These are phyloP conservation scores for Bacillus rossius DNA, from an alignment of 1,140 invertebrate genomes.

Conservation along the genomic window DNA sequence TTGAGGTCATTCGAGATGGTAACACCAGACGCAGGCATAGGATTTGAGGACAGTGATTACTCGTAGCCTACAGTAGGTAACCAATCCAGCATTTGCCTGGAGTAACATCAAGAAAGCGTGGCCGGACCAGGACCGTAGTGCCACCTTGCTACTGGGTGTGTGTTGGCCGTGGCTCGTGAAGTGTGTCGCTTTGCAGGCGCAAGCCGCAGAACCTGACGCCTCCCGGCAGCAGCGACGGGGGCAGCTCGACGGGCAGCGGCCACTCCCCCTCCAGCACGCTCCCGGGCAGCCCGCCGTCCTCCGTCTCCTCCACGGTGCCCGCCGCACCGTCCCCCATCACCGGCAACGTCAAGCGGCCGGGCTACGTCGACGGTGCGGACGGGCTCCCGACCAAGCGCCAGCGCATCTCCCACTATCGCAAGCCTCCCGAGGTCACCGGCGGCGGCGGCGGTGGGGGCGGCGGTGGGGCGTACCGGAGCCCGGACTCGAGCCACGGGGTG, in stretches of 20 bases:
- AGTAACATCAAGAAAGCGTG: too few relatives aligned
- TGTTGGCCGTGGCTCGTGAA: too few relatives aligned
- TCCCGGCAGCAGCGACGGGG: conserved; percentile 74
- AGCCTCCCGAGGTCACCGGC: conserved; percentile 21
- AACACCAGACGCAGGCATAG: too few relatives aligned
- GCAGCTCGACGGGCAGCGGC: conserved; percentile 56
- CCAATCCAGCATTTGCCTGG: too few relatives aligned
- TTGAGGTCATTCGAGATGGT: too few relatives aligned
- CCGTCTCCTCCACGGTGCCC: conserved; percentile 34
- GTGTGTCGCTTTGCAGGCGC: conserved; percentile 48
- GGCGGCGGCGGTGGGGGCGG: not conserved
- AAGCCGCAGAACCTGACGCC: conserved; percentile 86
- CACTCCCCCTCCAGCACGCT: conserved; percentile 65
- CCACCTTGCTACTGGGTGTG: too few relatives aligned
- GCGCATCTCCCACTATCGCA: conserved; percentile 73
- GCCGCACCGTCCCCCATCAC: conserved; percentile 19
- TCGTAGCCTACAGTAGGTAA: too few relatives aligned
- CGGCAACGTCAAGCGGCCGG: conserved; percentile 44
- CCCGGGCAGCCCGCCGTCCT: conserved; percentile 55
- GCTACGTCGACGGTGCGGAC: conserved; percentile 52
- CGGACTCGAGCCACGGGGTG: too few relatives aligned
- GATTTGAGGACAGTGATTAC: too few relatives aligned
- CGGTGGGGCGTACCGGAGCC: not conserved
- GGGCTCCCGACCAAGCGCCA: conserved; percentile 68
- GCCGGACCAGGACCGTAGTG: too few relatives aligned